Evolutionary conservation across 2,888 invertebrate genomes (phyloP).

Genomic region (Blastobasis adustella): DNA sequence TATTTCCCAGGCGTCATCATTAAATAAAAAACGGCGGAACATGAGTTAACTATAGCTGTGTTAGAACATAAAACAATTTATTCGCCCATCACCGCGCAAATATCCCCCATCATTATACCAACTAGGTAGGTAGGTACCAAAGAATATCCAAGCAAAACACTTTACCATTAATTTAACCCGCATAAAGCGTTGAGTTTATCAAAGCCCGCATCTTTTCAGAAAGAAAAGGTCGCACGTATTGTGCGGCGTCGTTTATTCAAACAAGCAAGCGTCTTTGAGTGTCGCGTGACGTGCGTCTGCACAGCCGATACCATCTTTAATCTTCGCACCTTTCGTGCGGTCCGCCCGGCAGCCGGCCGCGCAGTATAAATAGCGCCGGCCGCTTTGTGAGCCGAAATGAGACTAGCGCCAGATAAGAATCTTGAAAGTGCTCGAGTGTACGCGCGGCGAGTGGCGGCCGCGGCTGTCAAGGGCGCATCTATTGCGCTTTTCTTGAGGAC

Average conservation of each 20-base stretch:
- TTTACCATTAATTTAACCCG: conserved; percentile 13
- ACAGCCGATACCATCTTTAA: conserved; percentile 69
- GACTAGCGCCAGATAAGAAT: conserved; percentile 60
- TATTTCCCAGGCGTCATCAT: no score
- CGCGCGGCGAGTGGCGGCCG: conserved; percentile 29
- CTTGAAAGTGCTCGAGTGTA: conserved; percentile 54
- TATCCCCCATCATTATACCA: no score
- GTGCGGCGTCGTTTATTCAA: conserved; percentile 31
- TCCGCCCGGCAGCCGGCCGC: conserved; percentile 35
- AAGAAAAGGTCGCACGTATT: conserved; percentile 29
- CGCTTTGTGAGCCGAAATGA: conserved; percentile 67
- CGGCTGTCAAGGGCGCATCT: conserved; percentile 40
- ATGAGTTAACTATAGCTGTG: no score
- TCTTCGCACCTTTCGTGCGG: conserved; percentile 70
- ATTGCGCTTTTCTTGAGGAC: conserved; percentile 42
- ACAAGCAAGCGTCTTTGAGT: conserved; percentile 33
- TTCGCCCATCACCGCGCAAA: no score
- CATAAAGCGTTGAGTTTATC: conserved; percentile 10
- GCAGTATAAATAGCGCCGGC: conserved; percentile 55
- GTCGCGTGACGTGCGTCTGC: conserved; percentile 51
- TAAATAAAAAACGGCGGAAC: no score
- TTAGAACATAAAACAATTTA: no score
- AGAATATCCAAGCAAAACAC: background rate
- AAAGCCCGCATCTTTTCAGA: conserved; percentile 10
- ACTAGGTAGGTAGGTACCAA: no score